Percentiles rank a stretch among this genome's conserved stretches.
Evolutionary conservation across 1,140 invertebrate genomes (phyloP).

Genomic region (Pissodes strobi): DNA sequence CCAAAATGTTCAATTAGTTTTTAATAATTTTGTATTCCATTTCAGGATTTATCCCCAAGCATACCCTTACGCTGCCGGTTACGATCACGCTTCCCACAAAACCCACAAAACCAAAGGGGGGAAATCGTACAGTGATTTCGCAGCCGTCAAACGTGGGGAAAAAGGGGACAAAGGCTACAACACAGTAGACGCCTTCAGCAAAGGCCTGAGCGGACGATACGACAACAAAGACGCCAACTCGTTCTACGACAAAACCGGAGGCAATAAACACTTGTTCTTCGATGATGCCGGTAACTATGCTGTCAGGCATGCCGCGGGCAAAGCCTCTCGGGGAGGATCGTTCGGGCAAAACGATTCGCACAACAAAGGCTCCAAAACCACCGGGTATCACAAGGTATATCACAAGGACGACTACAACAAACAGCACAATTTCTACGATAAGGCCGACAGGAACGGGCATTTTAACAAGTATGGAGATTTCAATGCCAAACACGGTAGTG

Average conservation of each 20-base stretch:
- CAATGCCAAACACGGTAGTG: constrained; percentile 58
- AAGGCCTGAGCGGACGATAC: constrained; percentile 54
- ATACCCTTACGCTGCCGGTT: constrained; percentile 19
- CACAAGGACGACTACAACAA: constrained; percentile 77
- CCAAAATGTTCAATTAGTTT: too few relatives aligned
- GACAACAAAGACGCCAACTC: constrained; percentile 56
- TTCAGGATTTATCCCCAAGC: constrained; percentile 2
- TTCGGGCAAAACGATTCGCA: constrained; percentile 58
- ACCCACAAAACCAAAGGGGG: constrained; percentile 28
- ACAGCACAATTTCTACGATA: constrained; percentile 73
- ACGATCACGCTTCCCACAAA: constrained; percentile 11
- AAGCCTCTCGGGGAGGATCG: constrained; percentile 54
- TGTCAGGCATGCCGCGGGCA: constrained; percentile 50
- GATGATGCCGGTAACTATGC: constrained; percentile 56
- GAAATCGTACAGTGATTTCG: constrained; percentile 48
- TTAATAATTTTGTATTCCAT: constrained; percentile 3
- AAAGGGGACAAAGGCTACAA: constrained; percentile 56
- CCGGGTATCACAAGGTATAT: constrained; percentile 72
- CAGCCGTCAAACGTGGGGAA: constrained; percentile 53
- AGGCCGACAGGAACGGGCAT: constrained; percentile 66
- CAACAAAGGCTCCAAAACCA: constrained; percentile 71
- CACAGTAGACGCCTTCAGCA: constrained; percentile 57
- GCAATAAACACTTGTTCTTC: constrained; percentile 52
- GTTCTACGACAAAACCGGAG: constrained; percentile 54
- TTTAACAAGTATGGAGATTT: constrained; percentile 61